Conservation (phyloP, 2,888 invertebrate genomes). For the Oeneis ivallda region DNA sequence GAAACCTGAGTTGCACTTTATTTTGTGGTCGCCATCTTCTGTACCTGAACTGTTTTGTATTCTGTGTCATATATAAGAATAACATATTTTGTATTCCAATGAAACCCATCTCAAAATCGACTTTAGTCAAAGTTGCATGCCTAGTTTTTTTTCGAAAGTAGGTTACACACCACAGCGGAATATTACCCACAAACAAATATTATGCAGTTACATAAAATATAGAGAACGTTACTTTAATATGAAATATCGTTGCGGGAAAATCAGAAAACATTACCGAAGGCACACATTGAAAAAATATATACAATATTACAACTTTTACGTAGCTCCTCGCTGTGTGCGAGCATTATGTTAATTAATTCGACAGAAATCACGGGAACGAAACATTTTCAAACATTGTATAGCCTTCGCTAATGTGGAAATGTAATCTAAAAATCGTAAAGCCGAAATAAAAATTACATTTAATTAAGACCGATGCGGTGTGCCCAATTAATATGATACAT, state of each 20-base stretch:
- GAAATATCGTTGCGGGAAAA: constrained; percentile 15
- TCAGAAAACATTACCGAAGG: constrained; percentile 13
- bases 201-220: constrained; percentile 16
- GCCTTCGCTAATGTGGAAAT: constrained; percentile 40
- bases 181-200: neutral
- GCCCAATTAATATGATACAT: constrained; percentile 56
- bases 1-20: no score
- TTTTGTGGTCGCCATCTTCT: no score
- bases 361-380: constrained; percentile 33
- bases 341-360: constrained; percentile 36
- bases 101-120: neutral
- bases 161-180: constrained; percentile 9
- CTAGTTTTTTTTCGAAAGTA: neutral
- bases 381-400: constrained; percentile 39
- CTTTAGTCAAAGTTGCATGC: neutral
- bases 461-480: constrained; percentile 56
- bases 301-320: constrained; percentile 13
- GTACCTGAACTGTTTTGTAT: no score
- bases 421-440: constrained; percentile 49
- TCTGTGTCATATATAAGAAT: no score
- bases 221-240: constrained; percentile 11
- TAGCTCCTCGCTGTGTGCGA: constrained; percentile 17
- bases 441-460: constrained; percentile 49
- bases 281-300: constrained; percentile 20
- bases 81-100: no score